Evolutionary conservation across 2,888 invertebrate species (phyloP).

Genomic region (Ichneumoninae sp.): DNA sequence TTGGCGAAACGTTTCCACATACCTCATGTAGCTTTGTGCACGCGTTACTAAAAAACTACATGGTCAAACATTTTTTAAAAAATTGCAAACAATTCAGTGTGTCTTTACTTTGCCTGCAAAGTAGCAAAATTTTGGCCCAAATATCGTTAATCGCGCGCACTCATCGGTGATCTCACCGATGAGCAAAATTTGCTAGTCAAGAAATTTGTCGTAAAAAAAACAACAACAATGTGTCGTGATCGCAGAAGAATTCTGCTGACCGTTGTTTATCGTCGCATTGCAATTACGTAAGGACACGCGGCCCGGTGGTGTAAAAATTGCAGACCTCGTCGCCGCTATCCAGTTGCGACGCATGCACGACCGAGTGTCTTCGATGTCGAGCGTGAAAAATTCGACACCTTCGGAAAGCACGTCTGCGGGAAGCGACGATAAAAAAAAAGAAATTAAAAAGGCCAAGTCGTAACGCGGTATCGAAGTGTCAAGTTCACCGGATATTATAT

Average conservation of each 20-base stretch:
- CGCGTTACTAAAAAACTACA: too few species aligned
- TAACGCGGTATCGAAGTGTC: slow-evolving; percentile 27
- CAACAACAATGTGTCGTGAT: not conserved
- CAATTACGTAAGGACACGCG: slow-evolving; percentile 24
- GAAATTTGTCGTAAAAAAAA: not conserved
- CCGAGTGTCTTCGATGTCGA: slow-evolving; percentile 19
- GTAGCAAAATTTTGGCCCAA: too few species aligned
- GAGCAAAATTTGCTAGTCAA: not conserved
- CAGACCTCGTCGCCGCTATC: slow-evolving; percentile 19
- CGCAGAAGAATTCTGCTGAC: slow-evolving; percentile 7
- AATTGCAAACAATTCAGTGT: too few species aligned
- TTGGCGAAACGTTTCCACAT: too few species aligned
- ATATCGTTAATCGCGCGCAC: not conserved
- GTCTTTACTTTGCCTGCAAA: too few species aligned
- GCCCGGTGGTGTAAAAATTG: not conserved
- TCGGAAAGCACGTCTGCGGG: slow-evolving; percentile 15
- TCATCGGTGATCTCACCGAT: not conserved
- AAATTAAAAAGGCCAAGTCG: not conserved
- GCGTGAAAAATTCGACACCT: slow-evolving; percentile 48
- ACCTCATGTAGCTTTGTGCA: too few species aligned
- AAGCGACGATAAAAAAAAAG: slow-evolving; percentile 4
- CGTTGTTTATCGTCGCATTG: slow-evolving; percentile 26
- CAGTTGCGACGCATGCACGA: slow-evolving; percentile 27
- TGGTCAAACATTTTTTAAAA: too few species aligned
- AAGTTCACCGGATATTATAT: slow-evolving; percentile 25